Conservation (phyloP, 2,113 vertebrate species). For the human region DNA sequence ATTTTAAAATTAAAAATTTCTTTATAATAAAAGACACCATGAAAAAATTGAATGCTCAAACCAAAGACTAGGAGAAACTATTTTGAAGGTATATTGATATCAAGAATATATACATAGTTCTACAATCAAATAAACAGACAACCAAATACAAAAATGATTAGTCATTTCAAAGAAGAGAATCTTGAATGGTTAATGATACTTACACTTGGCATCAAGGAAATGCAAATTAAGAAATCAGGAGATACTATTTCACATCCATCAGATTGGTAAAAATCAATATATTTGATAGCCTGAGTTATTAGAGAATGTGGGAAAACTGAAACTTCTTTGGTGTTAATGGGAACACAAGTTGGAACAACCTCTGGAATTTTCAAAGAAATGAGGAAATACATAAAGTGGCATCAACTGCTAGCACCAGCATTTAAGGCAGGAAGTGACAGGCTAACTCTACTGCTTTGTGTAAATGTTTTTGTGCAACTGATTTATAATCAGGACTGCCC, state of each 20-base stretch:
- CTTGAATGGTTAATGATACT: background rate
- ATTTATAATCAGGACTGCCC: background rate
- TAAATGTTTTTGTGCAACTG: background rate
- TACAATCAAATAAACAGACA: background rate
- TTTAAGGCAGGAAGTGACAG: background rate
- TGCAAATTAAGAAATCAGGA: background rate
- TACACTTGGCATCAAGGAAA: background rate
- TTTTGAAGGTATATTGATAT: background rate
- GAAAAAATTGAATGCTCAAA: background rate
- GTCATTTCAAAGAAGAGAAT: background rate
- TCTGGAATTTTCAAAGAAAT: constrained; percentile 1
- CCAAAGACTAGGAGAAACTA: background rate
- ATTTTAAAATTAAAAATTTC: background rate
- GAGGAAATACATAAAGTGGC: constrained; percentile 10
- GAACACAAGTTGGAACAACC: background rate
- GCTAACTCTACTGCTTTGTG: background rate
- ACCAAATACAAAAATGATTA: background rate
- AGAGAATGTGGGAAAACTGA: background rate
- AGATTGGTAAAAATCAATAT: background rate
- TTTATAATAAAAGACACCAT: background rate
- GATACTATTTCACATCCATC: background rate
- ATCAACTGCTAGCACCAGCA: background rate
- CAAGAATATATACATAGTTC: background rate
- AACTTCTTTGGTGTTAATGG: background rate
- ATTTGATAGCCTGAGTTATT: constrained; percentile 2